Conservation (phyloP, 1,140 invertebrate genomes). For the Calycopis cecrops region DNA sequence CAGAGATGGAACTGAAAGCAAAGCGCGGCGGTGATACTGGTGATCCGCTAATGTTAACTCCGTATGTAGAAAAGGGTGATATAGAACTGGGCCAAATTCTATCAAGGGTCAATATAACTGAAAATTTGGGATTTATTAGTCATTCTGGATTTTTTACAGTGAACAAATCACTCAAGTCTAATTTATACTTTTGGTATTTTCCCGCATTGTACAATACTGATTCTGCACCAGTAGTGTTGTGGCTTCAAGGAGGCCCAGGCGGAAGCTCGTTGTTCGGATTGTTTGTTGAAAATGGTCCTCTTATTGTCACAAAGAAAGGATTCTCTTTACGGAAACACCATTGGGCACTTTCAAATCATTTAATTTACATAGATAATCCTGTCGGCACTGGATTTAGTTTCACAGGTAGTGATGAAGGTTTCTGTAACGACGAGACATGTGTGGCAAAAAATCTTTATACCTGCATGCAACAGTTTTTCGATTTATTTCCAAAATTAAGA, state of each 20-base stretch:
- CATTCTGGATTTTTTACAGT: conserved; percentile 85
- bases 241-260: conserved; percentile 86
- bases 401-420: conserved; percentile 77
- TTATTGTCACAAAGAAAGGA: conserved; percentile 47
- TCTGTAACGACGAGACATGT: conserved; percentile 77
- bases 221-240: conserved; percentile 79
- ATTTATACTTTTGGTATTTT: conserved; percentile 89
- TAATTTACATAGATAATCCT: conserved; percentile 91
- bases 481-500: conserved; percentile 80
- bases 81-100: conserved; percentile 48
- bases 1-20: conserved; percentile 42
- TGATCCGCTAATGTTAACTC: conserved; percentile 79
- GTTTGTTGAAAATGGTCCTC: conserved; percentile 76
- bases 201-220: conserved; percentile 73
- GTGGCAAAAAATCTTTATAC: conserved; percentile 78
- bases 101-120: conserved; percentile 47
- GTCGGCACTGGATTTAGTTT: conserved; percentile 87
- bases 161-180: conserved; percentile 79
- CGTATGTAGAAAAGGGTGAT: conserved; percentile 77
- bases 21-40: conserved; percentile 69
- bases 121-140: conserved; percentile 48
- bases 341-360: conserved; percentile 83
- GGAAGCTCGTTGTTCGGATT: conserved; percentile 75
- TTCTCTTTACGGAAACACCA: conserved; percentile 76
- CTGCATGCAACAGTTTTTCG: conserved; percentile 81